These are phyloP conservation scores for Panagrolaimus sp. DNA, from an alignment of 1,140 invertebrate genomes.

Conservation along the genomic window DNA sequence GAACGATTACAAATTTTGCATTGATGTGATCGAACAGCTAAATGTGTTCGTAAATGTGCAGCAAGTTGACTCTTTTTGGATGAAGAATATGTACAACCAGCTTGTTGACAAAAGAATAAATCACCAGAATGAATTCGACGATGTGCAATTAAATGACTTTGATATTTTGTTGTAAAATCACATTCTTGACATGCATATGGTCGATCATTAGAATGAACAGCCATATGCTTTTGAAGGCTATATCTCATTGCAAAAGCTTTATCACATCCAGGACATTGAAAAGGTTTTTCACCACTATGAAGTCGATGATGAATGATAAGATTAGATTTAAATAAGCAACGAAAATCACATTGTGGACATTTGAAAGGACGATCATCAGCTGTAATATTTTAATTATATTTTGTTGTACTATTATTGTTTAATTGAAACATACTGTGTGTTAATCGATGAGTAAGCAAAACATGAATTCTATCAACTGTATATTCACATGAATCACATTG, in stretches of 20 bases:
- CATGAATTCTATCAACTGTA: conserved; percentile 63
- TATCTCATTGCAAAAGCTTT: conserved; percentile 65
- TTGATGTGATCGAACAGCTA: conserved; percentile 66
- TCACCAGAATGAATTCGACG: conserved; percentile 69
- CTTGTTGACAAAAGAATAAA: conserved; percentile 66
- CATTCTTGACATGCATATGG: conserved; percentile 68
- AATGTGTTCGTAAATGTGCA: conserved; percentile 67
- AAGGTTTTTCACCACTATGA: conserved; percentile 61
- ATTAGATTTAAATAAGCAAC: conserved; percentile 63
- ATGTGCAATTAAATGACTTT: conserved; percentile 68
- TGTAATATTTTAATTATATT: conserved; percentile 31
- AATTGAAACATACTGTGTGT: conserved; percentile 60
- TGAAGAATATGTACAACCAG: conserved; percentile 67
- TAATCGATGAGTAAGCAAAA: conserved; percentile 64
- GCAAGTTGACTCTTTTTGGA: conserved; percentile 69
- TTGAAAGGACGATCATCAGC: conserved; percentile 64
- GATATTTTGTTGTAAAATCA: conserved; percentile 69
- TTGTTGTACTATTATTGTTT: conserved; percentile 18
- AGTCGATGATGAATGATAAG: conserved; percentile 62
- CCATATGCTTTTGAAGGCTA: conserved; percentile 66
- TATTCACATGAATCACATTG: conserved; percentile 67
- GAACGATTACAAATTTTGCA: conserved; percentile 67
- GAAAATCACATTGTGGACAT: conserved; percentile 62
- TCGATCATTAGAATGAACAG: conserved; percentile 64
- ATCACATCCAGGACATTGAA: conserved; percentile 63